phyloP scores from a whole-genome alignment of 2,797 vertebrate genomes.

The Chrysocyon brachyurus region DNA sequence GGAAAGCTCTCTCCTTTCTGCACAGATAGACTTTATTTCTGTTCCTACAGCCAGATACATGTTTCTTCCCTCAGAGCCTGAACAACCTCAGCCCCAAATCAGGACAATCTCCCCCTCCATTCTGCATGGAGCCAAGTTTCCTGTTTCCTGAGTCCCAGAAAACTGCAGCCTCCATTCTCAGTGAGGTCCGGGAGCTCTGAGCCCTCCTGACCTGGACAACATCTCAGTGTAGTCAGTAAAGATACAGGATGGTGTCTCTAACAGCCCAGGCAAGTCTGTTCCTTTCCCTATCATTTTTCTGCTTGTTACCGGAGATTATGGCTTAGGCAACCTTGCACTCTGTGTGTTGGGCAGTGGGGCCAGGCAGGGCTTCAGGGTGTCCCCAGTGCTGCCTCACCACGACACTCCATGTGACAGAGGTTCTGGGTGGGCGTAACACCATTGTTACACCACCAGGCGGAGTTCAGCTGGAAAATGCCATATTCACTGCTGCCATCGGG shows the following conservation, averaged over 20 bases:
- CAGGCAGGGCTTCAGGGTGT: neutral
- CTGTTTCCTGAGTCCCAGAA: slow-evolving; percentile 10
- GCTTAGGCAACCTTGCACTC: neutral
- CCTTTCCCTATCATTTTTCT: slow-evolving; percentile 45
- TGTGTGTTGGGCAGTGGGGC: neutral
- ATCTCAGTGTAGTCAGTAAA: neutral
- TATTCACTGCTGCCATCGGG: slow-evolving; percentile 88
- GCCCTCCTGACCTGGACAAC: neutral
- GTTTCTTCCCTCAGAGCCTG: slow-evolving; percentile 18
- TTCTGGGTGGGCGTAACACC: slow-evolving; percentile 76
- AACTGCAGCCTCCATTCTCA: slow-evolving; percentile 23
- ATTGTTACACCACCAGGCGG: slow-evolving; percentile 90
- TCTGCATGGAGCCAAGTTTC: slow-evolving; percentile 10
- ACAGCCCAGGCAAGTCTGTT: neutral
- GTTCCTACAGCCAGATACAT: slow-evolving; percentile 23
- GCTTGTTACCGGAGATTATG: neutral
- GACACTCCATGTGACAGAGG: slow-evolving; percentile 88
- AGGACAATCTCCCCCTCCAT: neutral
- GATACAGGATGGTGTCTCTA: slow-evolving; percentile 36
- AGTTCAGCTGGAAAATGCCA: slow-evolving; percentile 93
- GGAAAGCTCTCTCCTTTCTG: slow-evolving; percentile 58
- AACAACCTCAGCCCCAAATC: slow-evolving; percentile 16
- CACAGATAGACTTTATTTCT: slow-evolving; percentile 22
- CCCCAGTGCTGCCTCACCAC: slow-evolving; percentile 81
- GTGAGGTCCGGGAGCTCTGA: slow-evolving; percentile 16